These are phyloP conservation scores for Leptobrachium ailaonicum DNA, from an alignment of 2,113 vertebrate genomes.

Conservation along the genomic window DNA sequence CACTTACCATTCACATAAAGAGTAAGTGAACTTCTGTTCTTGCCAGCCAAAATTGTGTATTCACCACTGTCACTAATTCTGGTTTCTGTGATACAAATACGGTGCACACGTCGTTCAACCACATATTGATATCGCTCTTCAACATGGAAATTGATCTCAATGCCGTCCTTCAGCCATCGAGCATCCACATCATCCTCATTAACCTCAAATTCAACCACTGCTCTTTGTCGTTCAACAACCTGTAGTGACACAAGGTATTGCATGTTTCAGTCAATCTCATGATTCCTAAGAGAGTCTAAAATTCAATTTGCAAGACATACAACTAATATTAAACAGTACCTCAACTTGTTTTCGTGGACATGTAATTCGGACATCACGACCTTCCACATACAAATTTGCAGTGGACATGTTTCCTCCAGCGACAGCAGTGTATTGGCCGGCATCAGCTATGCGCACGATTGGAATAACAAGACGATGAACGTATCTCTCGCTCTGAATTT, in stretches of 20 bases:
- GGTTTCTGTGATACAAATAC: constrained; percentile 89
- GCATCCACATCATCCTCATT: constrained; percentile 93
- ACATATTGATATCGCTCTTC: constrained; percentile 85
- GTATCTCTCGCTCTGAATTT: constrained; percentile 83
- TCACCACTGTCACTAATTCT: constrained; percentile 87
- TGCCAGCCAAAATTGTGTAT: constrained; percentile 91
- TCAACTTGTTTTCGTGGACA: constrained; percentile 77
- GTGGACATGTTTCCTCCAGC: constrained; percentile 90
- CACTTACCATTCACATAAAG: constrained; percentile 85
- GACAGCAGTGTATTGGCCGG: constrained; percentile 89
- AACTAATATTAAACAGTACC: constrained; percentile 62
- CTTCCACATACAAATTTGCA: constrained; percentile 87
- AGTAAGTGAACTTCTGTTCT: constrained; percentile 80
- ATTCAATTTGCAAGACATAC: background rate
- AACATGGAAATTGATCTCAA: constrained; percentile 83
- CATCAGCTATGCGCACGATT: constrained; percentile 85
- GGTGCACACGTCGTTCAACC: constrained; percentile 84
- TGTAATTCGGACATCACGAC: constrained; percentile 88
- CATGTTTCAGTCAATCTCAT: background rate
- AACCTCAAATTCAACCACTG: constrained; percentile 93
- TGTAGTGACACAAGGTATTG: constrained; percentile 51
- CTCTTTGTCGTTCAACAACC: constrained; percentile 91
- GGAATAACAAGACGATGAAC: constrained; percentile 91
- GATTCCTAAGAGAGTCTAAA: background rate
- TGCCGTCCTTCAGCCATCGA: constrained; percentile 89